Conservation (phyloP, 2,113 vertebrate genomes). For the Eubucco bourcierii region DNA sequence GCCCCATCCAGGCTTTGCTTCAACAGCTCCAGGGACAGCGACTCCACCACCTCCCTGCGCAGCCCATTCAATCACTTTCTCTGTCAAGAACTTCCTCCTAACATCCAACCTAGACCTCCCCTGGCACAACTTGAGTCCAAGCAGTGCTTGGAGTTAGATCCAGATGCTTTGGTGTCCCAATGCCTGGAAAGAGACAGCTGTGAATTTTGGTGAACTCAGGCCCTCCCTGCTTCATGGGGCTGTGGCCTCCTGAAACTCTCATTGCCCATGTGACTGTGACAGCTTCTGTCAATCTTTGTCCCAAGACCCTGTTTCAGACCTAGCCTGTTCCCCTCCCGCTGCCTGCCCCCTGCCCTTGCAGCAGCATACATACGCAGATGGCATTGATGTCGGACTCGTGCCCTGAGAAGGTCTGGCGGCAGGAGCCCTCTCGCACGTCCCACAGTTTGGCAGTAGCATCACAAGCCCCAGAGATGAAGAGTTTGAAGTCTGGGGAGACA, state of each 20-base stretch:
- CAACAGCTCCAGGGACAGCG: too few species aligned
- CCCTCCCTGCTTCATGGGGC: background rate
- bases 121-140: background rate
- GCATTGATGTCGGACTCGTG: slow-evolving; percentile 97
- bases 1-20: too few species aligned
- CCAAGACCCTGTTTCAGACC: background rate
- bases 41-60: too few species aligned
- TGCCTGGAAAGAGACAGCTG: background rate
- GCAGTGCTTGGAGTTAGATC: background rate
- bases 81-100: too few species aligned
- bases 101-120: too few species aligned
- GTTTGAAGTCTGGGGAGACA: slow-evolving; percentile 91
- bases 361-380: slow-evolving; percentile 82
- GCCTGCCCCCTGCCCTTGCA: background rate
- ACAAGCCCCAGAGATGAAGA: slow-evolving; percentile 94
- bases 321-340: background rate
- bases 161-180: background rate
- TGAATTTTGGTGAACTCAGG: background rate
- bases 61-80: too few species aligned
- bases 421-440: slow-evolving; percentile 90
- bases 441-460: slow-evolving; percentile 96
- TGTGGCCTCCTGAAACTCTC: background rate
- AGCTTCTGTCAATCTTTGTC: background rate
- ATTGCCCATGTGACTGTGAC: background rate
- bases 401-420: slow-evolving; percentile 92